Percentiles rank a stretch among this genome's conserved stretches.
These are phyloP conservation scores for Sinonovacula constricta DNA, from an alignment of 1,140 invertebrate genomes.

Conservation along the genomic window DNA sequence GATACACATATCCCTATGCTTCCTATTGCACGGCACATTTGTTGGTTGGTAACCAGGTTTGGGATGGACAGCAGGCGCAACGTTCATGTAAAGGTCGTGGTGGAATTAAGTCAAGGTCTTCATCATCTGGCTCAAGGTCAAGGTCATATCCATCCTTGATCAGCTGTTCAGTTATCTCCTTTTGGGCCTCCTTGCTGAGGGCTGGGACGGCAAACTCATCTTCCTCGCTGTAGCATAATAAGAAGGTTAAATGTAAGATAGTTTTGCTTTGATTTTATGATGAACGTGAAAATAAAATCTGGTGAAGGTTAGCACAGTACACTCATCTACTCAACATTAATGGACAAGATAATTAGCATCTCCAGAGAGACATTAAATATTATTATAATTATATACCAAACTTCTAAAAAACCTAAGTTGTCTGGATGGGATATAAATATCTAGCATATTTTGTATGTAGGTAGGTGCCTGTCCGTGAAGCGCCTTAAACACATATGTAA, in stretches of 20 bases:
- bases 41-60: slow-evolving; percentile 34
- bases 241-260: background rate
- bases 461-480: too few relatives aligned
- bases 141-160: slow-evolving; percentile 79
- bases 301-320: too few relatives aligned
- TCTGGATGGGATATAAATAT: too few relatives aligned
- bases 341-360: too few relatives aligned
- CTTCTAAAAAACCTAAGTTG: too few relatives aligned
- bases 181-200: slow-evolving; percentile 71
- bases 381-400: too few relatives aligned
- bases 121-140: slow-evolving; percentile 82
- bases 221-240: slow-evolving; percentile 74
- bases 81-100: slow-evolving; percentile 78
- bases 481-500: too few relatives aligned
- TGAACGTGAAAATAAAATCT: too few relatives aligned
- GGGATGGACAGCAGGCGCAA: slow-evolving; percentile 76
- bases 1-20: too few relatives aligned
- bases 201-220: slow-evolving; percentile 77
- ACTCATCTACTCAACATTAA: too few relatives aligned
- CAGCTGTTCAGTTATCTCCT: slow-evolving; percentile 77
- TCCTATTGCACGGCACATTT: slow-evolving; percentile 33
- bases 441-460: too few relatives aligned
- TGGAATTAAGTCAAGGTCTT: slow-evolving; percentile 81
- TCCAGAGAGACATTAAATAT: too few relatives aligned
- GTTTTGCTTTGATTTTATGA: background rate